Evolutionary conservation across 2,797 vertebrate genomes (phyloP), one percentile per base, ranked within the genome.

Genomic region (Nannoperca australis): DNA sequence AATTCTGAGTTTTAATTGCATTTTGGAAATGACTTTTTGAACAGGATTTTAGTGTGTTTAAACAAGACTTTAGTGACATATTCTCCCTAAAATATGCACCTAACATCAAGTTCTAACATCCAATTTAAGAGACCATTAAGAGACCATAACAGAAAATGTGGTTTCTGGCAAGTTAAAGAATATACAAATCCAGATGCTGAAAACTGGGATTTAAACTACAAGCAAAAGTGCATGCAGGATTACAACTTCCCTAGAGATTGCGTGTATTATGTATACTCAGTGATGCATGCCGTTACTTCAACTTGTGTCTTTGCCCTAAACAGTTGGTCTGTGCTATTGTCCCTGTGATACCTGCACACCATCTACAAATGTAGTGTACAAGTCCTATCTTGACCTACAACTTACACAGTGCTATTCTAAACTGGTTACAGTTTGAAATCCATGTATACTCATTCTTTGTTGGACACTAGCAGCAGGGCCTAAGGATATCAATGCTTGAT

Each of bases 211-310:
- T 82, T 70, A 84, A 70, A 83, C 24, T 44, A 9, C 30, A 66
- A 70, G 14, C 32, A 44, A 13, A 66, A 60, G 17, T 40, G 70
- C 4, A 8, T 60, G 56, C 14, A 69, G 40, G 7, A 60, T n/a
- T 51, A 49, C 11, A 74, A 15, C 60, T 51, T 77, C 76, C 81
- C 77, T 34, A 2, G 76, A 75, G 59, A 80, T 54, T 62, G 40
- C 27, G 18, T 79, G 69, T 58, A 73, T 86, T 78, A 81, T 78
- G 75, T 83, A 64, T 38, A 79, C 62, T 56, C 76, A 65, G 55
- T 81, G 73, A 85, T 72, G 66, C 78, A 84, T 85, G 64, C 70
- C 55, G 55, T 65, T 73, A 68, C 38, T 47, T 70, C 27, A 75
- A 73, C 69, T 58, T 53, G 45, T 78, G 27, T 82, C 56, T 70